Evolutionary conservation across 2,113 vertebrate species (phyloP).

Genomic region (Pseudopipra pipra): DNA sequence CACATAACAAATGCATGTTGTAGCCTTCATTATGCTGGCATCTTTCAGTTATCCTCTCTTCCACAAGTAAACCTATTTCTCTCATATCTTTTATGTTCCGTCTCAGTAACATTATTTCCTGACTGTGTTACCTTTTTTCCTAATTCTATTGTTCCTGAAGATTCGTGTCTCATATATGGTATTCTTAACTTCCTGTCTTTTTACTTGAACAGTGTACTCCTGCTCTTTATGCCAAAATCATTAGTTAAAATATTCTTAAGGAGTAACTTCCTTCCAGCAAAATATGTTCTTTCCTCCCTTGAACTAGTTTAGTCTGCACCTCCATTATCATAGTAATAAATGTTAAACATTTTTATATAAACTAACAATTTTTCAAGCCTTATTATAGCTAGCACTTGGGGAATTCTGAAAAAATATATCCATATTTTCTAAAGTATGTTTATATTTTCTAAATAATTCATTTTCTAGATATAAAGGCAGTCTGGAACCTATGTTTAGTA

Average conservation of each 20-base stretch:
- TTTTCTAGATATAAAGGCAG: neutral
- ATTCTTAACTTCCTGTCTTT: neutral
- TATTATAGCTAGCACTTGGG: neutral
- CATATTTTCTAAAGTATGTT: neutral
- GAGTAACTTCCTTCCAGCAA: neutral
- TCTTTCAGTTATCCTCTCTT: neutral
- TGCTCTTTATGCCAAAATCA: neutral
- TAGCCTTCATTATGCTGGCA: neutral
- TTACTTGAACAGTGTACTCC: neutral
- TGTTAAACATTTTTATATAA: neutral
- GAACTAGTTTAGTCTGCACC: neutral
- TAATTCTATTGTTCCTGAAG: neutral
- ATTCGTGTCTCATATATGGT: rapidly evolving
- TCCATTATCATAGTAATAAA: neutral
- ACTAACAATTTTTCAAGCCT: neutral
- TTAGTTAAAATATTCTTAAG: neutral
- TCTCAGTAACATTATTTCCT: neutral
- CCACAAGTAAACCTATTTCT: neutral
- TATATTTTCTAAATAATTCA: neutral
- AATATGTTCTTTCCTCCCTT: neutral
- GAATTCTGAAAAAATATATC: neutral
- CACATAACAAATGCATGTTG: neutral
- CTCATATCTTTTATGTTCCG: neutral
- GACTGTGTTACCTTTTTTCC: neutral
- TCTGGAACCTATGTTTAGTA: neutral